Percentiles rank a stretch among this genome's conserved stretches.
Evolutionary conservation across 1,140 invertebrate species (phyloP).

Genomic region (Euura saliciscinereae): DNA sequence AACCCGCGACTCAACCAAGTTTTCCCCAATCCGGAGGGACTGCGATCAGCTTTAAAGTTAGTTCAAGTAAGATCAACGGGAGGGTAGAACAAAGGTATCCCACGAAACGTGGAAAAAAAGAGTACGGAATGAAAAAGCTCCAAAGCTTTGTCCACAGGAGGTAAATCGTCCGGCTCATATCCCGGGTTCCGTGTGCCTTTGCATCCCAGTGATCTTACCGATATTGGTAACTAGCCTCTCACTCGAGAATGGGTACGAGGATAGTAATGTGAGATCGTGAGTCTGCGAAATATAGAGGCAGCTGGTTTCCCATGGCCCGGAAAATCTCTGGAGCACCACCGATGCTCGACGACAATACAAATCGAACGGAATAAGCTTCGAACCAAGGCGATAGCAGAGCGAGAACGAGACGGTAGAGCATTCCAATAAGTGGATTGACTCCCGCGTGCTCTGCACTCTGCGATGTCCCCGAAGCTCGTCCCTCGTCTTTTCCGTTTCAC

Average conservation of each 20-base stretch:
- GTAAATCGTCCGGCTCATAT: background rate
- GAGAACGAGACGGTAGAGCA: constrained; percentile 42
- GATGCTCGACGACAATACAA: constrained; percentile 41
- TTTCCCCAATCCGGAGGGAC: background rate
- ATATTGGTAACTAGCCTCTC: background rate
- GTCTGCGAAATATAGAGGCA: background rate
- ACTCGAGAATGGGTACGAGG: background rate
- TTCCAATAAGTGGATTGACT: constrained; percentile 53
- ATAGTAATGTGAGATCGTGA: no score
- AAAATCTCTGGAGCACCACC: background rate
- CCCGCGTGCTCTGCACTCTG: constrained; percentile 31
- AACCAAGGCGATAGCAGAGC: constrained; percentile 33
- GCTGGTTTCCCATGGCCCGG: background rate
- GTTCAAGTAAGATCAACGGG: background rate
- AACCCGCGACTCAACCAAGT: background rate
- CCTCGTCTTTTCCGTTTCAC: constrained; percentile 13
- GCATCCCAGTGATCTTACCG: background rate
- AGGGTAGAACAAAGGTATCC: background rate
- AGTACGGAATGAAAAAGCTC: background rate
- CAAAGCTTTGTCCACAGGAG: background rate
- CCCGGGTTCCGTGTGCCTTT: background rate
- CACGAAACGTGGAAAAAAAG: background rate
- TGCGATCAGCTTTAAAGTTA: background rate
- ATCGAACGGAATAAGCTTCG: constrained; percentile 41
- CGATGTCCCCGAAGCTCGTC: constrained; percentile 20